Evolutionary conservation across 2,888 invertebrate genomes (phyloP), one percentile per base, ranked within the genome.

Genomic region (Tolmerus cingulatus): DNA sequence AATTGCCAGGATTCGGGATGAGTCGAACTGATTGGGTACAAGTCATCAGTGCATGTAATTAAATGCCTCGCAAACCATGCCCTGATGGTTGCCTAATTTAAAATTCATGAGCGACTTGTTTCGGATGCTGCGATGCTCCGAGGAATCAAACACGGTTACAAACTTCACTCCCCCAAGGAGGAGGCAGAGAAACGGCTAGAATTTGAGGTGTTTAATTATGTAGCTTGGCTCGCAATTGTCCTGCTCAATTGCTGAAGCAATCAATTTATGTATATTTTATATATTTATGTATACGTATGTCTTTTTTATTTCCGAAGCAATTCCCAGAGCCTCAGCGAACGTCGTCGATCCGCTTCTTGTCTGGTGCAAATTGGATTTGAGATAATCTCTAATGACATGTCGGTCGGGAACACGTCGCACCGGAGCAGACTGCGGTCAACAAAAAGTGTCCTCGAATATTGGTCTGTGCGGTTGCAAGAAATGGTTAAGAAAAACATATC

Each of bases 341-440:
- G 66, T 23, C 40, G n/a, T 19, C 66, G 30, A 40, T 57, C n/a
- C 43, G 37, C 23, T 74, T 66, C 66, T 57, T 74, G 40, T 16
- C 37, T 40, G 40, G 84, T 84, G 84, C 84, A 84, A 84, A 84
- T 84, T 84, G 84, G 84, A 74, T 84, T 74, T 84, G n/a, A 84
- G 66, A 84, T 84, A 84, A 84, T 84, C 84, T 84, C 84, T 84
- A 84, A 84, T 84, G 84, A 84, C 84, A 84, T 74, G 84, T 84
- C 30, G 55, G 30, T 40, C 84, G 16, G 76, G 34, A 51, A 66
- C 27, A 66, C 66, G 66, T 23, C 66, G 66, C 66, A 23, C 19
- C 66, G 27, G 23, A 27, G 23, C 66, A 12, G 43, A 46, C 43
- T 19, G 66, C 12, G 23, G 23, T 19, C 84, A 84, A 57, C 84